Base-by-base conservation (phyloP, 2,888 invertebrate genomes). In the Rhorus exstirpatorius region DNA sequence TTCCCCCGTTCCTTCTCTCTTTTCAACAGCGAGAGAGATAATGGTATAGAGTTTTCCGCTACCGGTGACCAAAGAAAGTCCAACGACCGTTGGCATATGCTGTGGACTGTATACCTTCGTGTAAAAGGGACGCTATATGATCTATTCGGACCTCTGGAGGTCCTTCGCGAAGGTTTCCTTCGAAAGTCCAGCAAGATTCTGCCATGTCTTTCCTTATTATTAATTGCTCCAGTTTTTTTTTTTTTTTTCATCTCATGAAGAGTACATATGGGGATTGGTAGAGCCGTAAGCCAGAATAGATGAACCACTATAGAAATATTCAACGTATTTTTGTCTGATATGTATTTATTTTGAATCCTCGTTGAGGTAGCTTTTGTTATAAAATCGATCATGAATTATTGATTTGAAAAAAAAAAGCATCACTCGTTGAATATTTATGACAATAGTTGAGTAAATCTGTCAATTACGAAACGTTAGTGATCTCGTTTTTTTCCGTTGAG, bases 31-130 rank as follows among this genome's bases (percentile, higher is more conserved):
- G 35, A 35, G 6, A 38, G 61, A 46, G 70, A 46, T 55, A 26
- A 31, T n/a, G 12, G 24, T 19, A 6, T n/a, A 38, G 51, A 35
- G 12, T 38, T 67, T 51, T 67, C 31, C 26, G 61, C 12, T 1
- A 41, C 44, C 49, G 44, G 10, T 71, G 76, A 46, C 58, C 68
- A 46, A 46, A 60, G 77, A 63, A 60, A 46, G 44, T 61, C 55
- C 74, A 63, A 74, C 81, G 78, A 70, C 78, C 82, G 82, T 82
- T 82, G 61, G 70, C 17, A 21, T n/a, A 55, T 26, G 55, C 65
- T 46, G 7, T 68, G 24, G 19, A 21, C 31, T 35, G 31, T 53
- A 8, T 38, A 38, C 46, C 58, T 53, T 49, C 10, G 49, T 10
- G 70, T 21, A 65, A 65, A 71, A 44, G 21, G 7, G 49, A 65